Evolutionary conservation across 2,888 invertebrate species (phyloP).

Genomic region (Nomada lathburiana): DNA sequence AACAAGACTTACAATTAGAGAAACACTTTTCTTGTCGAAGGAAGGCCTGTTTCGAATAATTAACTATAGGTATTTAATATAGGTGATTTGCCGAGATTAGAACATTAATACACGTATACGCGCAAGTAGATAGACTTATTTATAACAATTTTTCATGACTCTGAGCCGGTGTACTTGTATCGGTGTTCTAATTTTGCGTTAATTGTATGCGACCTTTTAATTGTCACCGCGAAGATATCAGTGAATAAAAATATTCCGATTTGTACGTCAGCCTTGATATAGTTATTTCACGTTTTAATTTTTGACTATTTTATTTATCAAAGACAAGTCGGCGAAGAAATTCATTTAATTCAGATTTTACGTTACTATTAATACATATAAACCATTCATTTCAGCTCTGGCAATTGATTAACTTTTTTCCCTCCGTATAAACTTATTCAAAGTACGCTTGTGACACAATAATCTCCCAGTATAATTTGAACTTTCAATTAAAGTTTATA

Average conservation of each 20-base stretch:
- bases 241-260: conserved; percentile 72
- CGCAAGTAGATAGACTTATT: not conserved
- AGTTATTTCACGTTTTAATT: conserved; percentile 28
- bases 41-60: conserved; percentile 24
- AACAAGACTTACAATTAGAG: conserved; percentile 17
- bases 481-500: not conserved
- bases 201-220: conserved; percentile 65
- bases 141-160: not conserved
- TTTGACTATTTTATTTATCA: not conserved
- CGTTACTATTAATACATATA: not conserved
- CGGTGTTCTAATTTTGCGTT: conserved; percentile 79
- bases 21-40: conserved; percentile 25
- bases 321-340: not conserved
- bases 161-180: not conserved
- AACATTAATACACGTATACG: conserved; percentile 11
- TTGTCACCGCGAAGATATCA: conserved; percentile 55
- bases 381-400: not conserved
- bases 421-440: not conserved
- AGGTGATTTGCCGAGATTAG: conserved; percentile 25
- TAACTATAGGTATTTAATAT: conserved; percentile 47
- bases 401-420: not conserved
- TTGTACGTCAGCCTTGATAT: conserved; percentile 63
- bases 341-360: not conserved
- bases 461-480: not conserved
- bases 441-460: not conserved